A percentile compares a stretch with the other conserved stretches of the same genome.
These are phyloP conservation scores for Acleris emargana DNA, from an alignment of 2,888 invertebrate species.

Conservation along the genomic window DNA sequence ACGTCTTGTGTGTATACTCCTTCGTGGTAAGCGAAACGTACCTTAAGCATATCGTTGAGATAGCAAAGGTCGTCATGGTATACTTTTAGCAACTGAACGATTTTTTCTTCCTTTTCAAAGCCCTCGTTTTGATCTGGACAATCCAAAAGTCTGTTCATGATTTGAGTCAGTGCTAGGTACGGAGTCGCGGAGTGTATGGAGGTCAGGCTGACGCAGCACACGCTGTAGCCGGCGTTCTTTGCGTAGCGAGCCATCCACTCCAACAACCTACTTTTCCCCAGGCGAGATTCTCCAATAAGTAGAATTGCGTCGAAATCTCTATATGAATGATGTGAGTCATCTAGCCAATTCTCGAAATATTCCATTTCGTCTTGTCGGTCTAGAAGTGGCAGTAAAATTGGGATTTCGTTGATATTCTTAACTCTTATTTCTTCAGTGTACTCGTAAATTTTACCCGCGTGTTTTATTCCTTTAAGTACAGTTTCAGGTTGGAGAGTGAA, in stretches of 20 bases:
- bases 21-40: constrained; percentile 77
- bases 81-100: constrained; percentile 57
- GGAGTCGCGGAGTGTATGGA: constrained; percentile 73
- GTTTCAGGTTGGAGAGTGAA: constrained; percentile 80
- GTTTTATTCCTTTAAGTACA: constrained; percentile 77
- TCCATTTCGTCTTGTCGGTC: constrained; percentile 77
- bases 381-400: constrained; percentile 74
- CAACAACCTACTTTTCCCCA: constrained; percentile 84
- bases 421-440: constrained; percentile 78
- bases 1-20: constrained; percentile 65
- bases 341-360: constrained; percentile 67
- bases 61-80: constrained; percentile 79
- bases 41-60: constrained; percentile 79
- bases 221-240: constrained; percentile 52
- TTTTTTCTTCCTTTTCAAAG: constrained; percentile 73
- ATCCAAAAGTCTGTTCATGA: constrained; percentile 67
- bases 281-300: constrained; percentile 79
- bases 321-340: constrained; percentile 48
- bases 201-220: constrained; percentile 61
- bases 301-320: constrained; percentile 80
- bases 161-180: constrained; percentile 72
- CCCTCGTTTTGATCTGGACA: constrained; percentile 63
- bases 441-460: constrained; percentile 83
- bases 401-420: constrained; percentile 69
- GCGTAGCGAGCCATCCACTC: constrained; percentile 75